Evolutionary conservation across 2,113 vertebrate species (phyloP).

Genomic region (Dromas ardeola): DNA sequence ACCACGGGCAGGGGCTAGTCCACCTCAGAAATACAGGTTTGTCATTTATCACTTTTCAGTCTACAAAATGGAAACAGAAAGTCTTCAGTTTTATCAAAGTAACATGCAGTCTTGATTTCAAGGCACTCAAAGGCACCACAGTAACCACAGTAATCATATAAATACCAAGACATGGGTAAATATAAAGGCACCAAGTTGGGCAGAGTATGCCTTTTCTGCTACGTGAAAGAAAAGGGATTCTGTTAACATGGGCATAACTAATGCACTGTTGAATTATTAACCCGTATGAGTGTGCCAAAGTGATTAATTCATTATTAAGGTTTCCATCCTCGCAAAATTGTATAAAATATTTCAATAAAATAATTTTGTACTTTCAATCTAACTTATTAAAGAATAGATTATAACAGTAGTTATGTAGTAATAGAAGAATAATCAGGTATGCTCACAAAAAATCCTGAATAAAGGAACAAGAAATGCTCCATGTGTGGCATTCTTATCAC

Average conservation of each 20-base stretch:
- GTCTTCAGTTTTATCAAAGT: background rate
- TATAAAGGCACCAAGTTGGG: background rate
- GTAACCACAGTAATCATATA: background rate
- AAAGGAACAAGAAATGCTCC: background rate
- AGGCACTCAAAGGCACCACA: background rate
- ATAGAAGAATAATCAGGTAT: background rate
- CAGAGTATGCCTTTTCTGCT: background rate
- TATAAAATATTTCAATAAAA: background rate
- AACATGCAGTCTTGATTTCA: background rate
- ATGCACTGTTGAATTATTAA: conserved; percentile 35
- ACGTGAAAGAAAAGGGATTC: background rate
- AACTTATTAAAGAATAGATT: background rate
- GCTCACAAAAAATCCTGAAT: background rate
- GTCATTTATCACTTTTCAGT: background rate
- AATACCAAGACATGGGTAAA: background rate
- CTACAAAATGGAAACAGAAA: background rate
- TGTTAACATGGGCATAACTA: background rate
- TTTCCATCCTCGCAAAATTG: background rate
- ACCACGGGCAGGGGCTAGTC: background rate
- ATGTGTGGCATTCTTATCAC: background rate
- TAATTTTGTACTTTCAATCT: background rate
- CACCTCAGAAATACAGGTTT: background rate
- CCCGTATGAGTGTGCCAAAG: background rate
- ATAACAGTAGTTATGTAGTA: background rate
- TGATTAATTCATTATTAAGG: background rate